Evolutionary conservation across 1,140 invertebrate species (phyloP), one percentile per base, ranked within the genome.

Genomic region (Saxidomus purpurata): DNA sequence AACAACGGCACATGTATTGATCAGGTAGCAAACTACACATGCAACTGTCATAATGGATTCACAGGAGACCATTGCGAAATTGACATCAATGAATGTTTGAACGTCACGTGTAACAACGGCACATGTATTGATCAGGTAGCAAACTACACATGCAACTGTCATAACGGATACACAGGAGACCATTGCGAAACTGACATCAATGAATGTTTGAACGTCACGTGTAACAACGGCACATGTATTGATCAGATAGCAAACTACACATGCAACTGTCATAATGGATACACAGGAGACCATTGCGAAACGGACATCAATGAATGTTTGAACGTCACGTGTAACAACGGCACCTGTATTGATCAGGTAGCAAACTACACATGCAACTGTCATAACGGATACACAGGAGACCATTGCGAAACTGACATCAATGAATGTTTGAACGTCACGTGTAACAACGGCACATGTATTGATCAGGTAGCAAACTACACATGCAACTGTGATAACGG

Each of bases 31-130:
- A 31, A 31, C 31, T 87, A 76, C 47, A 49, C 38, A 8, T 88
- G 86, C 67, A 36, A 71, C 25, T 91, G 85, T 34, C 94, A 95
- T n/a, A 92, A 97, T 86, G 85, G 83, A 38, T 90, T 49, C 67
- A 69, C 17, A 36, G 91, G 86, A 11, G 40, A 43, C 43, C 81
- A 88, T 47, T 85, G 89, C 38, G 69, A 83, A 63, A 83, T 22
- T 3, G 31, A 79, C 31, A 79, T 79, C 1, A 49, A 79, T 49
- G 31, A 79, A 9, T 79, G 40, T n/a, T n/a, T 19, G 8, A 47
- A n/a, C 2, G 40, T 15, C 6, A 15, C 49, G 31, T 81, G 79
- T 38, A 81, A 81, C 25, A 47, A 47, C 19, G 79, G 34, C 0
- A 4, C 79, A 9, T 81, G 43, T 15, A 43, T 43, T 22, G 34